Evolutionary conservation across 2,797 vertebrate genomes (phyloP).

Genomic region (Nasua narica): DNA sequence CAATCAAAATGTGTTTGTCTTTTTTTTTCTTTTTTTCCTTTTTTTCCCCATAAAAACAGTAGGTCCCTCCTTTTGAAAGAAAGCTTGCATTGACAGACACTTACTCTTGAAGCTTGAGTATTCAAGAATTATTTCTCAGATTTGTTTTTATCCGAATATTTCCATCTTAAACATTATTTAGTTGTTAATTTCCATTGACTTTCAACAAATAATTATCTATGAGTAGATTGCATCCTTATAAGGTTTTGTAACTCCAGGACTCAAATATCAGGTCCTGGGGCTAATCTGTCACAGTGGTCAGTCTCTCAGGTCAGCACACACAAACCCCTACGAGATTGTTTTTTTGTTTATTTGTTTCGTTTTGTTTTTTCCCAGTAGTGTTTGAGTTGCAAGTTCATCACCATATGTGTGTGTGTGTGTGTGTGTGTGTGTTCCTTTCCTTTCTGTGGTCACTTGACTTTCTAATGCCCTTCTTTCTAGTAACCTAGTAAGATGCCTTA

Average conservation of each 20-base stretch:
- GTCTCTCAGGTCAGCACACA: not conserved
- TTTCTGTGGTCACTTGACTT: not conserved
- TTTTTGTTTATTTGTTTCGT: not conserved
- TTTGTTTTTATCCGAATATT: not conserved
- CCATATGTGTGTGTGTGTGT: not conserved
- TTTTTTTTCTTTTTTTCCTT: not conserved
- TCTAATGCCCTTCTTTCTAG: not conserved
- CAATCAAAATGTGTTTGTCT: not conserved
- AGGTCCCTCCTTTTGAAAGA: not conserved
- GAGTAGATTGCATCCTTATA: not conserved
- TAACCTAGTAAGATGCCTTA: too few relatives aligned
- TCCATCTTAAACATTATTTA: not conserved
- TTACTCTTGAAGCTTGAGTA: not conserved
- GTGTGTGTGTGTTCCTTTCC: not conserved
- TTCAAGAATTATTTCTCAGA: not conserved
- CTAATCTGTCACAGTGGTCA: not conserved
- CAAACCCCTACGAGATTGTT: accelerated
- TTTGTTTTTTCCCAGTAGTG: not conserved
- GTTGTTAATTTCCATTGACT: not conserved
- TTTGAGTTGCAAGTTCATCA: not conserved
- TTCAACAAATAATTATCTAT: not conserved
- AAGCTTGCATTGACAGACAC: not conserved
- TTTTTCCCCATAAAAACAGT: not conserved
- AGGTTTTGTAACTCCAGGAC: not conserved
- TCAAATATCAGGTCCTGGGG: not conserved